Evolutionary conservation across 2,113 vertebrate species (phyloP).

Genomic region (Fregata magnificens): DNA sequence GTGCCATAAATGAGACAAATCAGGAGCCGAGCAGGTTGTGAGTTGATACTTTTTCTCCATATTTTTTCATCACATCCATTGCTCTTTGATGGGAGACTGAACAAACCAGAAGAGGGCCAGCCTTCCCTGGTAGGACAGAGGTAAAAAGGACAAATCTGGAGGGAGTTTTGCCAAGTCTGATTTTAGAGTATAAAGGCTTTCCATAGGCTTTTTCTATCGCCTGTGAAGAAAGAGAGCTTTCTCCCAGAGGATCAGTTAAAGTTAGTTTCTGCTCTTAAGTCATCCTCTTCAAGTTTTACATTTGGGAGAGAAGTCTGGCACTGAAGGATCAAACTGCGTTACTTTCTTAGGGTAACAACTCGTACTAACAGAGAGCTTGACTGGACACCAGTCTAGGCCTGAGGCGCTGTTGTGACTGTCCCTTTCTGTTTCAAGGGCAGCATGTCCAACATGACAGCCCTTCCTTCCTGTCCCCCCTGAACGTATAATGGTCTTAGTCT

Average conservation of each 20-base stretch:
- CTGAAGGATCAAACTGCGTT: not conserved
- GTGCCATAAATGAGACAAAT: not conserved
- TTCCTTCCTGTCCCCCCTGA: not conserved
- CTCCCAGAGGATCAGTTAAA: not conserved
- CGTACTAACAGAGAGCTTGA: not conserved
- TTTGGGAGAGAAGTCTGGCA: not conserved
- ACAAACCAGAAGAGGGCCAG: not conserved
- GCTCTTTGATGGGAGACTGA: not conserved
- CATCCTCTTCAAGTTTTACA: not conserved
- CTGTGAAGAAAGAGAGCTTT: not conserved
- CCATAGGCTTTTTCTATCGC: not conserved
- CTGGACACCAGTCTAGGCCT: not conserved
- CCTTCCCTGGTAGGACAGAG: not conserved
- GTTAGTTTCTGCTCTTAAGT: not conserved
- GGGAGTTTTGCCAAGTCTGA: not conserved
- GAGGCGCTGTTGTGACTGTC: not conserved
- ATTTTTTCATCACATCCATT: not conserved
- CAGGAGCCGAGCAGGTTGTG: not conserved
- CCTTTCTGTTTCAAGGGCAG: not conserved
- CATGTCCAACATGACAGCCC: not conserved
- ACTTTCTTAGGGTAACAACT: not conserved
- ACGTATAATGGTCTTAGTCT: not conserved
- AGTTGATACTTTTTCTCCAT: not conserved
- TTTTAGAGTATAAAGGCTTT: not conserved
- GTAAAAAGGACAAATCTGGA: not conserved